Evolutionary conservation across 2,888 invertebrate species (phyloP), one percentile per base, ranked within the genome.

Genomic region (Lumbricus terrestris): DNA sequence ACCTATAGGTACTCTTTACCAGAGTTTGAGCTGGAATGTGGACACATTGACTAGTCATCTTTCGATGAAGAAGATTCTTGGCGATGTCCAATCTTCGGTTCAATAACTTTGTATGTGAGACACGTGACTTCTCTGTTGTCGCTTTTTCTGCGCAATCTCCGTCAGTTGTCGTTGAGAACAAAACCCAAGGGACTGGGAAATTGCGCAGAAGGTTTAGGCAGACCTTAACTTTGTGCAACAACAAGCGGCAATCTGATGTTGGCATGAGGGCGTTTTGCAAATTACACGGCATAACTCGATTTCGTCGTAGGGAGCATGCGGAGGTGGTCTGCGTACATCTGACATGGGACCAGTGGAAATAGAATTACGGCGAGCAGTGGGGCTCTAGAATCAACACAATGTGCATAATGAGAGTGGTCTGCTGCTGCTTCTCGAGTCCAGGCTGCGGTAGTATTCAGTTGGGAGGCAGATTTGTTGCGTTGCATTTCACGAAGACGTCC

Each of bases 361-460:
- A 69, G 69, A 69, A 69, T 69, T 69, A 69, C 69, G n/a, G 16
- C 29, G n/a, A n/a, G 69, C 69, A 69, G 69, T n/a, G 69, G 69
- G n/a, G 29, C 11, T 69, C 6, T 11, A 69, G 69, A 69, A 69
- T 29, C 69, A 69, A 69, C 69, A 69, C 69, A n/a, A 69, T 69
- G 69, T 69, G 69, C 69, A 69, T 69, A 69, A 69, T 69, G 69
- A 69, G 69, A 69, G 69, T 69, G 69, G 69, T n/a, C 69, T 69
- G 69, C n/a, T 69, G 69, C n/a, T n/a, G n/a, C n/a, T n/a, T 69
- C 11, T n/a, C 8, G 69, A 69, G n/a, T 69, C 69, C n/a, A n/a
- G 69, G 69, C 16, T 29, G 69, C 29, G 13, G 69, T 29, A 11
- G 29, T 69, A 69, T 69, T 69, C 69, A 69, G 69, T 16, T n/a